Base-by-base conservation (phyloP, 2,888 invertebrate species). In the Hemistola chrysoprasaria region DNA sequence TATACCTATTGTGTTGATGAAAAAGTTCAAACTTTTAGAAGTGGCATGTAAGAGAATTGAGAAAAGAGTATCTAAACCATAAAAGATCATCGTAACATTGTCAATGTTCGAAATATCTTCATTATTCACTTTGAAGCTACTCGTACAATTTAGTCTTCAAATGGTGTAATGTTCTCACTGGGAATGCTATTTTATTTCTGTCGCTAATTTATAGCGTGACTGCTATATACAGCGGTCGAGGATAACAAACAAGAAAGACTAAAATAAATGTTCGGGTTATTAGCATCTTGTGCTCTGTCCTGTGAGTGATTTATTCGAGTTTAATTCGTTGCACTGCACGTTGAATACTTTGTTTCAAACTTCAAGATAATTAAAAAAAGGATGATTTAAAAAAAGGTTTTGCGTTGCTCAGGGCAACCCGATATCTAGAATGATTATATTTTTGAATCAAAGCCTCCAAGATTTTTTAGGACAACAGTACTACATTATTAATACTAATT, bases 201-300 rank as follows among this genome's bases (percentile, higher is more conserved):
- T 76, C 67, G 70, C 74, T 70, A 78, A 77, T 80, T 78, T 78
- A 80, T 72, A 69, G 65, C 66, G 59, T 65, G 62, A 60, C 69
- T 52, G 51, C 52, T 55, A 35, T 52, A 49, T 50, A 47, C 42
- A 47, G 49, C 44, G 45, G 49, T 44, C 52, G 56, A 50, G 50
- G 53, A 52, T 61, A 58, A n/a, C n/a, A n/a, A 55, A 53, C 57
- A 57, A 56, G 56, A 51, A 59, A 40, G 53, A 56, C 53, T 39
- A 50, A 53, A 61, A 65, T 66, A 64, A 56, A 57, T 51, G 41
- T 33, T 42, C 52, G 48, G 48, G 43, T 53, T 55, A 62, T 61
- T 64, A 56, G 40, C 56, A 59, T 61, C 41, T 34, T 40, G 38
- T 24, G 41, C 29, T n/a, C 21, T 8, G 16, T 36, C 29, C 33